Evolutionary conservation across 2,113 vertebrate species (phyloP).

Genomic region (Eolophus roseicapilla): DNA sequence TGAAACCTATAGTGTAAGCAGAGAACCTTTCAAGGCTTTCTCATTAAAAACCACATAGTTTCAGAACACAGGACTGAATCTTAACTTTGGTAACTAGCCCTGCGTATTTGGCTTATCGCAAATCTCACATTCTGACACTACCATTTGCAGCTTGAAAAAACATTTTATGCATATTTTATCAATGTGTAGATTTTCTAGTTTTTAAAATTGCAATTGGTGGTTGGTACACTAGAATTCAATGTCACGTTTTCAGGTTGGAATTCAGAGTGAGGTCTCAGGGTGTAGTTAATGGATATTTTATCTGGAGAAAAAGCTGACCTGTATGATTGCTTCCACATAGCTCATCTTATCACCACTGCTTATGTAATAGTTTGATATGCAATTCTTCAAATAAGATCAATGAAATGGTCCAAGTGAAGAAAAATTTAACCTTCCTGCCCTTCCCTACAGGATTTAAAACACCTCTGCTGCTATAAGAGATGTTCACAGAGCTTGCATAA

Average conservation of each 20-base stretch:
- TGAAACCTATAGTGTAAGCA: background rate
- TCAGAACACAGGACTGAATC: background rate
- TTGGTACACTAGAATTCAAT: background rate
- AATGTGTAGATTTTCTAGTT: background rate
- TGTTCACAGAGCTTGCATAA: background rate
- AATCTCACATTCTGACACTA: conserved; percentile 2
- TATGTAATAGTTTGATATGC: background rate
- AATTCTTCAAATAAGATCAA: background rate
- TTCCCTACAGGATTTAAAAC: background rate
- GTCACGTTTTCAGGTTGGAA: background rate
- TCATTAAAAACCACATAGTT: background rate
- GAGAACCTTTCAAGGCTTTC: background rate
- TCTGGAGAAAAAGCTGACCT: background rate
- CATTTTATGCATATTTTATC: background rate
- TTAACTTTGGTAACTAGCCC: background rate
- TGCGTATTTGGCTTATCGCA: background rate
- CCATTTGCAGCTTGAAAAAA: background rate
- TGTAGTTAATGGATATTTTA: background rate
- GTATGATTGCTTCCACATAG: background rate
- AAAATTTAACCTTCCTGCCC: background rate
- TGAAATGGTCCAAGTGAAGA: background rate
- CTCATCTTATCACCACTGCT: background rate
- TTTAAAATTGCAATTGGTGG: background rate
- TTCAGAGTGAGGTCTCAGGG: background rate
- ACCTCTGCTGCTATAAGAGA: background rate